These are phyloP conservation scores for Nothocercus nigrocapillus DNA, from an alignment of 2,113 vertebrate genomes.

Conservation along the genomic window DNA sequence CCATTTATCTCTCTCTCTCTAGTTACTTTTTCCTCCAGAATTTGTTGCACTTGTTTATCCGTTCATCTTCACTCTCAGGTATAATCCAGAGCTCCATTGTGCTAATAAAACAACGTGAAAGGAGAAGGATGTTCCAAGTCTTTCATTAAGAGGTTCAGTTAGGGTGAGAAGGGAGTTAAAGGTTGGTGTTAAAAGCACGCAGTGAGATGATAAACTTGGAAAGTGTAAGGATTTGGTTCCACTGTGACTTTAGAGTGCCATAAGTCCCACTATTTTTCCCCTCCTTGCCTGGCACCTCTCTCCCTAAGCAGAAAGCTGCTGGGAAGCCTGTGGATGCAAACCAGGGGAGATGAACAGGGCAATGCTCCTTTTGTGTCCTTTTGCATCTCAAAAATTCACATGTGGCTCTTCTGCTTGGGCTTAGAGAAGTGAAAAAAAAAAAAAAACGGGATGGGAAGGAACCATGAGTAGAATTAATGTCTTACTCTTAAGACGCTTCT, in stretches of 20 bases:
- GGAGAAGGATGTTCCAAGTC: background rate
- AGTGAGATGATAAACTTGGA: background rate
- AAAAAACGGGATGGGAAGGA: background rate
- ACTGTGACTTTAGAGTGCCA: background rate
- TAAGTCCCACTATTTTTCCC: too few relatives aligned
- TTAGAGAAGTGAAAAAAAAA: background rate
- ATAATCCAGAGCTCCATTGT: background rate
- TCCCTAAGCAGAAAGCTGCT: background rate
- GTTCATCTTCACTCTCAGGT: background rate
- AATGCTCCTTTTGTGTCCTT: accelerated
- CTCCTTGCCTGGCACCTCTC: too few relatives aligned
- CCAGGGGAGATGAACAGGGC: background rate
- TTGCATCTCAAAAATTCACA: background rate
- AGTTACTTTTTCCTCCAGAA: background rate
- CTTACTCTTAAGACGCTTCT: background rate
- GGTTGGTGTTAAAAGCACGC: background rate
- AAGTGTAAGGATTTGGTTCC: background rate
- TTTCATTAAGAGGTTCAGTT: background rate
- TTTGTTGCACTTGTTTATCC: background rate
- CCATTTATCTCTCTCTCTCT: background rate
- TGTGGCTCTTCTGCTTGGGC: background rate
- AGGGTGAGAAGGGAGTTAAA: background rate
- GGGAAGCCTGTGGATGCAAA: background rate
- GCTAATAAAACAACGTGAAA: background rate
- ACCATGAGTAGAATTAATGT: background rate